Percentiles rank a stretch among this genome's conserved stretches.
phyloP scores from a whole-genome alignment of 2,888 invertebrate species.

The Phyllotreta cruciferae region DNA sequence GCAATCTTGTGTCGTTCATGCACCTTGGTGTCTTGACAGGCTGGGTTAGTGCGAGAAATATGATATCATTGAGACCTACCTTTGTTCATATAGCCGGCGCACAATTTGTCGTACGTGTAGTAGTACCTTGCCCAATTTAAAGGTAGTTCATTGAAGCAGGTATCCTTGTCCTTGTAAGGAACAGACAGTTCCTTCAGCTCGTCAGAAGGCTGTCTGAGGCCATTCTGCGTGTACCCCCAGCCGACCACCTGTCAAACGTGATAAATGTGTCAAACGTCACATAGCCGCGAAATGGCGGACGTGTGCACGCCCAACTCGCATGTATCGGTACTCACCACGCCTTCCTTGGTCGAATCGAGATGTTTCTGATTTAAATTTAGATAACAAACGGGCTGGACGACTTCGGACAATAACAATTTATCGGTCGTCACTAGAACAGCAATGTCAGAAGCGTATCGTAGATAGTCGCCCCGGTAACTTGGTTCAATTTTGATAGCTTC shows the following conservation, averaged over 20 bases:
- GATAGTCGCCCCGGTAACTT: neutral
- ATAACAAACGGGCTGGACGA: conserved; percentile 57
- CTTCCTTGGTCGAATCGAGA: conserved; percentile 29
- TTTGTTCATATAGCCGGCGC: conserved; percentile 47
- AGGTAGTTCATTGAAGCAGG: conserved; percentile 44
- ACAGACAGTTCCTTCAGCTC: conserved; percentile 46
- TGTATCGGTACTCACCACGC: conserved; percentile 43
- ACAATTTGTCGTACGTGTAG: conserved; percentile 48
- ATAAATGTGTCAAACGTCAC: no score
- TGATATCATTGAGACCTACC: conserved; percentile 40
- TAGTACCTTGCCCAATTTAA: conserved; percentile 40
- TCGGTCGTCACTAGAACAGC: conserved; percentile 52
- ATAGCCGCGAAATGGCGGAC: no score
- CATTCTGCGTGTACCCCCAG: conserved; percentile 53
- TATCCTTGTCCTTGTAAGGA: conserved; percentile 39
- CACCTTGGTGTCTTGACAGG: no score
- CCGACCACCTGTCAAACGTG: conserved; percentile 51
- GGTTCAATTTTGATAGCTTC: neutral
- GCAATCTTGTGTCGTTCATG: neutral
- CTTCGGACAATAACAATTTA: conserved; percentile 48
- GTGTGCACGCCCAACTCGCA: no score
- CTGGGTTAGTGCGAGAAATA: no score
- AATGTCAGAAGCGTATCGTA: conserved; percentile 51
- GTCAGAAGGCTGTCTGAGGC: conserved; percentile 44
- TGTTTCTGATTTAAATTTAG: conserved; percentile 33